Evolutionary conservation across 2,888 invertebrate species (phyloP).

Genomic region (Agrochola macilenta): DNA sequence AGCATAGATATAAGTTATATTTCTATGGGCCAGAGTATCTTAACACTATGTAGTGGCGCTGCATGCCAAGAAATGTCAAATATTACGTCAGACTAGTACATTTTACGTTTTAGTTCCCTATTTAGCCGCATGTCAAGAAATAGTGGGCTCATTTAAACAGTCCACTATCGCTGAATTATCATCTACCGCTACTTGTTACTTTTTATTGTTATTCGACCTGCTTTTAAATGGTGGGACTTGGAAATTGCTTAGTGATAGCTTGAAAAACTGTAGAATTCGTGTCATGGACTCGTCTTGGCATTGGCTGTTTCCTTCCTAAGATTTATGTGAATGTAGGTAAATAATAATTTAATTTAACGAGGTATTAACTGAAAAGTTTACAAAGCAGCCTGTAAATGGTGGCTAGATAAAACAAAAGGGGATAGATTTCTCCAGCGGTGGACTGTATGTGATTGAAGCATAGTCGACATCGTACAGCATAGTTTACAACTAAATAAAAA

Average conservation of each 20-base stretch:
- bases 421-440: neutral
- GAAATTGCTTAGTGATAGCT: conserved; percentile 20
- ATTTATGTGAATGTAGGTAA: neutral
- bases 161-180: conserved; percentile 51
- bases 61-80: neutral
- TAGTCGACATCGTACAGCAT: neutral
- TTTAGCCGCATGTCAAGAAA: neutral
- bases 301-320: conserved; percentile 19
- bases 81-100: conserved; percentile 1
- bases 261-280: conserved; percentile 27
- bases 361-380: neutral
- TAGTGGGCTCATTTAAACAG: conserved; percentile 19
- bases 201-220: conserved; percentile 63
- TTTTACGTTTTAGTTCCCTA: conserved; percentile 20
- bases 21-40: conserved; percentile 7
- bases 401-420: neutral
- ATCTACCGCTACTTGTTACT: conserved; percentile 49
- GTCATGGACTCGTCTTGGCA: conserved; percentile 44
- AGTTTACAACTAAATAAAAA: neutral
- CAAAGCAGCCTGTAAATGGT: neutral
- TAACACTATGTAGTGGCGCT: conserved; percentile 4
- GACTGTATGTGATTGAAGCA: neutral
- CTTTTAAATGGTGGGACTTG: conserved; percentile 47
- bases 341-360: neutral
- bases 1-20: no score